Evolutionary conservation across 2,113 vertebrate genomes (phyloP).

Genomic region (Sardina pilchardus): DNA sequence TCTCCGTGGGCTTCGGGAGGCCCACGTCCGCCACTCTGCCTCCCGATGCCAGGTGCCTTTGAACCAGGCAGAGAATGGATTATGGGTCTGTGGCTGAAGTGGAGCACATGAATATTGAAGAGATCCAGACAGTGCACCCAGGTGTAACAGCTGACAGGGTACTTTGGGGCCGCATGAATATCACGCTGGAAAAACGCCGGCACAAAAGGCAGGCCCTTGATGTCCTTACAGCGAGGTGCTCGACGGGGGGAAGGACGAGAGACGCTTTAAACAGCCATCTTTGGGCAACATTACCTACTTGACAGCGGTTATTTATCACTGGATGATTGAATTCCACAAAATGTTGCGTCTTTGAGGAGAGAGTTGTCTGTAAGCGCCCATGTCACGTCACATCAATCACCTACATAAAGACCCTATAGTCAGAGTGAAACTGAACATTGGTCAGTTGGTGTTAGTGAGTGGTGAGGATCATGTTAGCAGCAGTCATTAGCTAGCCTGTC

Average conservation of each 20-base stretch:
- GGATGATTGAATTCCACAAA: neutral
- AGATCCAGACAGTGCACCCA: conserved; percentile 1
- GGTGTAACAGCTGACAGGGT: conserved; percentile 19
- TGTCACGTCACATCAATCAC: neutral
- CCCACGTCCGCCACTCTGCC: neutral
- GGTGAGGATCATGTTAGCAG: neutral
- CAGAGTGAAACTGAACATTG: neutral
- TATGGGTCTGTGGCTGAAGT: neutral
- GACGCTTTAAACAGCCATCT: neutral
- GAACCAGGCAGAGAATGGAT: conserved; percentile 3
- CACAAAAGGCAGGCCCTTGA: neutral
- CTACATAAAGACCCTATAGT: neutral
- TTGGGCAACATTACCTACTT: neutral
- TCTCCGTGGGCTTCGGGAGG: neutral
- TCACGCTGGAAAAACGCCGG: neutral
- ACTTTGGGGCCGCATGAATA: neutral
- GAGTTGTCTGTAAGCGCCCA: neutral
- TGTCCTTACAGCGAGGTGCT: neutral
- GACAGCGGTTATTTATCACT: neutral
- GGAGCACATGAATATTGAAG: conserved; percentile 2
- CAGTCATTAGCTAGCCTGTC: neutral
- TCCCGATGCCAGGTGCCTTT: neutral
- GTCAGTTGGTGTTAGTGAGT: neutral
- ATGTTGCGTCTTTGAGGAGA: neutral
- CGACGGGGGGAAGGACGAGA: neutral